phyloP scores from a whole-genome alignment of 2,888 invertebrate species.

The Deilephila elpenor region DNA sequence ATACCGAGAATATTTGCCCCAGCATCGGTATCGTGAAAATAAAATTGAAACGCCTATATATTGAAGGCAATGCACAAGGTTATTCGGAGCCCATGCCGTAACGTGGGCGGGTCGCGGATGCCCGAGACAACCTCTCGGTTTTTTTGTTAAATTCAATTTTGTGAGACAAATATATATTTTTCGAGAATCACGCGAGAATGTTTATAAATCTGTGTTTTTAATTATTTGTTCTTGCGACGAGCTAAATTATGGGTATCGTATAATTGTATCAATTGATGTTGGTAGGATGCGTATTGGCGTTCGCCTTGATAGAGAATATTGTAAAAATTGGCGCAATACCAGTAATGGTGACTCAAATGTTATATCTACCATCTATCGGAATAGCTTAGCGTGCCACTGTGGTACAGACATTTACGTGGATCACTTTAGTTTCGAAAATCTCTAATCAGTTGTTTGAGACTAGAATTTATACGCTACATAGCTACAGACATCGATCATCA shows the following conservation, averaged over 20 bases:
- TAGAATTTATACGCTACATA: too few species aligned
- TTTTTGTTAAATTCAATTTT: background rate
- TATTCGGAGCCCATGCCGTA: background rate
- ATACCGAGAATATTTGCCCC: background rate
- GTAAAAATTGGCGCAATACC: too few species aligned
- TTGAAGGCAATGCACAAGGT: conserved; percentile 9
- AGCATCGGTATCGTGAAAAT: background rate
- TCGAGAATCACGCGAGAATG: background rate
- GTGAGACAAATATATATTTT: background rate
- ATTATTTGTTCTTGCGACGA: background rate
- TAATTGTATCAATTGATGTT: background rate
- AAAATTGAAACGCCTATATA: conserved; percentile 5
- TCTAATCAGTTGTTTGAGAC: too few species aligned
- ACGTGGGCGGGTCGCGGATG: background rate
- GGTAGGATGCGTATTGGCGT: too few species aligned
- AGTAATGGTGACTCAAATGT: too few species aligned
- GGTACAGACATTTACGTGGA: too few species aligned
- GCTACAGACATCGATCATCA: too few species aligned
- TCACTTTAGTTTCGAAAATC: too few species aligned
- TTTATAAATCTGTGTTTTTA: background rate
- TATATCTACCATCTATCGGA: too few species aligned
- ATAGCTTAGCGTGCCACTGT: too few species aligned
- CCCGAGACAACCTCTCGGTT: background rate
- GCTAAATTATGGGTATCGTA: background rate
- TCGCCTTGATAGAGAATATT: too few species aligned